phyloP scores from a whole-genome alignment of 2,797 vertebrate genomes.

The Esox masquinongy region DNA sequence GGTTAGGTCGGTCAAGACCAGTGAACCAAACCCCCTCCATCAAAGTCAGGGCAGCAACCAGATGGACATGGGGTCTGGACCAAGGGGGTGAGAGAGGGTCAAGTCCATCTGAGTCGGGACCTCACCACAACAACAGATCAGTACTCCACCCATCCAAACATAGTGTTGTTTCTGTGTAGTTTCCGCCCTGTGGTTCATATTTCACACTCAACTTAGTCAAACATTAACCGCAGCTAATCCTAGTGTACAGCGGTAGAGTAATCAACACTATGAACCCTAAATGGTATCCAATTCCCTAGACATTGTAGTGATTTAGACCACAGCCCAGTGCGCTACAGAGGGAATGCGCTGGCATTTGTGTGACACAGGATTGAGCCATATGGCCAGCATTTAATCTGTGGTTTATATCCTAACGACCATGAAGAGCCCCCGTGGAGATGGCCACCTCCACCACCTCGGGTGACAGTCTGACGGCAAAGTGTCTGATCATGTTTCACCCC shows the following conservation, averaged over 20 bases:
- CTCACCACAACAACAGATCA: not conserved
- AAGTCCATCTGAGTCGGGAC: not conserved
- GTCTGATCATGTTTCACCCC: not conserved
- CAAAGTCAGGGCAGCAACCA: not conserved
- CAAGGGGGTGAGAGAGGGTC: not conserved
- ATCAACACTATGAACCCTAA: too few relatives aligned
- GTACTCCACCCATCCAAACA: not conserved
- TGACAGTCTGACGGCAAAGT: not conserved
- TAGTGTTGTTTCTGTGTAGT: too few relatives aligned
- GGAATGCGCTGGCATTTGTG: not conserved
- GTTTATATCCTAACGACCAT: not conserved
- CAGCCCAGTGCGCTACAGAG: not conserved
- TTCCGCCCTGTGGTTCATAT: too few relatives aligned
- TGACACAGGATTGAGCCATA: not conserved
- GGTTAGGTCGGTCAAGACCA: too few relatives aligned
- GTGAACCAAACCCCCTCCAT: too few relatives aligned
- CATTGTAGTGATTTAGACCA: not conserved
- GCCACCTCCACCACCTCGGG: not conserved
- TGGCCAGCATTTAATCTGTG: not conserved
- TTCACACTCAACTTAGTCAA: too few relatives aligned
- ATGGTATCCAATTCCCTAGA: not conserved
- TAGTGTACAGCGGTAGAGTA: too few relatives aligned
- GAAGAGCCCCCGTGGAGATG: not conserved
- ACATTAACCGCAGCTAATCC: too few relatives aligned
- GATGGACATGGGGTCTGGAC: constrained; percentile 1